Base-by-base conservation (phyloP, 2,113 vertebrate genomes). In the Pelmatolapia mariae region DNA sequence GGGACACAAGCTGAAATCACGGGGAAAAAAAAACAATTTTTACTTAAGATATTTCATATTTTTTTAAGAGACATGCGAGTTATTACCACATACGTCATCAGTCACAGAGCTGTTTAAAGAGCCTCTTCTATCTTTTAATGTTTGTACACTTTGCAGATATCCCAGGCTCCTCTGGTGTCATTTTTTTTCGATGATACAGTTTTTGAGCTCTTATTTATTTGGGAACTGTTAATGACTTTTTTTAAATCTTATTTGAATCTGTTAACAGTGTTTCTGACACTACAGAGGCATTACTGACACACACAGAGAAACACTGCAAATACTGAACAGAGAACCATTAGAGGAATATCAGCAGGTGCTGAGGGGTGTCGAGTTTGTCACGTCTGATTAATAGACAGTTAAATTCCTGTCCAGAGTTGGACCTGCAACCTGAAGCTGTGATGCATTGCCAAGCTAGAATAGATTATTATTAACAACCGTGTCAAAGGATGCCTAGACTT, bases 51-150 rank as follows among this genome's bases (percentile, higher is more conserved):
- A n/a, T 78, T 78, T 78, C 71, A 78, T 78, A 50, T 97, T 97
- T 97, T 98, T 98, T 97, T 97, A 97, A 97, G 94, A 97, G 96
- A 97, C 97, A 96, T 97, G 97, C 95, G 94, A 92, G 85, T 90
- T 81, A 93, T 89, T 56, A 91, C 61, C 59, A 85, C 79, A 86
- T 36, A 52, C 89, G 56, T 92, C 83, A 71, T 79, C 68, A 86
- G 54, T 86, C 56, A 81, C 79, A 84, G 96, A 97, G 95, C 96
- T 97, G 43, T 86, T 91, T 50, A 82, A 88, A 86, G 78, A 52
- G 45, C 24, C 96, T 97, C 96, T 97, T 96, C 93, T 97, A 96
- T 96, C 96, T 97, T 97, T 97, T 97, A 96, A 97, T 97, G 95
- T 97, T 97, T 97, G 93, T 97, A 97, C 95, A 96, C 96, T 97